These are phyloP conservation scores for Squalus acanthias DNA, from an alignment of 2,797 vertebrate genomes.

Conservation along the genomic window DNA sequence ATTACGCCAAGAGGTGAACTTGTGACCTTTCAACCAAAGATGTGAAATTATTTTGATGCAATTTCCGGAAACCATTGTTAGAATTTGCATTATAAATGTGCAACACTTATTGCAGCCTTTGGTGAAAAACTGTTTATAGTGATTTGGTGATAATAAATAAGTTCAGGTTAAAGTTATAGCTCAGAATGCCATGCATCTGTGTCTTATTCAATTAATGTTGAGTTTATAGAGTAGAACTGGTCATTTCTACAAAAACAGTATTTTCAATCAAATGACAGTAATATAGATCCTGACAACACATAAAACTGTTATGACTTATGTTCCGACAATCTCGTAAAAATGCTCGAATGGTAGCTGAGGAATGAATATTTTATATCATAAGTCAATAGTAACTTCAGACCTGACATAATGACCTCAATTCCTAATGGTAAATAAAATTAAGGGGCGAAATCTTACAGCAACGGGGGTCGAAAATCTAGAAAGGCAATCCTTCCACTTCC, in stretches of 20 bases:
- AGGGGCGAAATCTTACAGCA: neutral
- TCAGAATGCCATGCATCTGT: neutral
- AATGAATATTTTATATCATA: conserved; percentile 11
- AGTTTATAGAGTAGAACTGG: neutral
- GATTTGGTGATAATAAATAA: neutral
- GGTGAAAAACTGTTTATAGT: neutral
- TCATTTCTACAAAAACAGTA: neutral
- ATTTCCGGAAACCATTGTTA: neutral
- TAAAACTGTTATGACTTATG: neutral
- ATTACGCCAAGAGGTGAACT: neutral
- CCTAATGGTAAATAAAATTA: neutral
- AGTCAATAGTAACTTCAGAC: neutral
- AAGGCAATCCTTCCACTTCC: neutral
- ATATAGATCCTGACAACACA: neutral
- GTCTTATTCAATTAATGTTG: neutral
- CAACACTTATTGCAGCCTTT: neutral
- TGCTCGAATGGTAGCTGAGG: neutral
- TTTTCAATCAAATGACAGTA: conserved; percentile 18
- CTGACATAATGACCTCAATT: neutral
- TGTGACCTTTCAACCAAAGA: neutral
- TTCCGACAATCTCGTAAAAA: no score
- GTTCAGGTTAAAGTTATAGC: neutral
- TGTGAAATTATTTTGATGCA: neutral
- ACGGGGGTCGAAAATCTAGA: neutral
- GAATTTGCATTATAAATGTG: neutral